phyloP scores from a whole-genome alignment of 37 sponge, comb jelly and placozoan genomes.

The Chondrosia reniformis region DNA sequence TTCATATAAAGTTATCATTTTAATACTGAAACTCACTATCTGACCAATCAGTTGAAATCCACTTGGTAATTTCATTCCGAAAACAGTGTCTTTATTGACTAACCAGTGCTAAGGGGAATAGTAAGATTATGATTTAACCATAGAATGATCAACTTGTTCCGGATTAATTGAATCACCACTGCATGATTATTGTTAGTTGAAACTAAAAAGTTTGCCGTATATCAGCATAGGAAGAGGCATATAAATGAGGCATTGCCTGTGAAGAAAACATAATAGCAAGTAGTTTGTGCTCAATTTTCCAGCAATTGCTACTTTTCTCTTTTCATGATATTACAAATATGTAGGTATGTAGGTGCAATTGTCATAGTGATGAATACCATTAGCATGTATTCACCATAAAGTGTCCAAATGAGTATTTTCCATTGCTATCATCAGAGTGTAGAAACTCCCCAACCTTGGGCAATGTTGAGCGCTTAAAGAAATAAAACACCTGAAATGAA shows the following conservation, averaged over 20 bases:
- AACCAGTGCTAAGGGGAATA: slow-evolving; percentile 56
- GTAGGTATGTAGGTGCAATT: too few species aligned
- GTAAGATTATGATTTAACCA: not conserved
- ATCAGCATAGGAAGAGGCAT: too few species aligned
- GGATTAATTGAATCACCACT: too few species aligned
- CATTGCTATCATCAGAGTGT: not conserved
- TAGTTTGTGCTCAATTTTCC: too few species aligned
- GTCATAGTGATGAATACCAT: too few species aligned
- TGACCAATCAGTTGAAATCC: slow-evolving; percentile 90
- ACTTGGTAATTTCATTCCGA: slow-evolving; percentile 83
- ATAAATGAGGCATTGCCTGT: too few species aligned
- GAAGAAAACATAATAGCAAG: too few species aligned
- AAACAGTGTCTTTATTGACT: slow-evolving; percentile 48
- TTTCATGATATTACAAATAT: too few species aligned
- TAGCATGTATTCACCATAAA: slow-evolving; percentile 76
- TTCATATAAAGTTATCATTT: too few species aligned
- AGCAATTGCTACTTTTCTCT: too few species aligned
- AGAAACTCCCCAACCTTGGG: slow-evolving; percentile 31
- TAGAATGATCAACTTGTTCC: not conserved
- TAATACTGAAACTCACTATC: slow-evolving; percentile 23
- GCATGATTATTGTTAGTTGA: too few species aligned
- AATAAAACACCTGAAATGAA: slow-evolving; percentile 76
- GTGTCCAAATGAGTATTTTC: slow-evolving; percentile 46
- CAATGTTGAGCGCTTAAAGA: slow-evolving; percentile 43
- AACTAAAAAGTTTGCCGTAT: too few species aligned